Conservation (phyloP, 2,888 invertebrate genomes). For the Coelopa pilipes region DNA sequence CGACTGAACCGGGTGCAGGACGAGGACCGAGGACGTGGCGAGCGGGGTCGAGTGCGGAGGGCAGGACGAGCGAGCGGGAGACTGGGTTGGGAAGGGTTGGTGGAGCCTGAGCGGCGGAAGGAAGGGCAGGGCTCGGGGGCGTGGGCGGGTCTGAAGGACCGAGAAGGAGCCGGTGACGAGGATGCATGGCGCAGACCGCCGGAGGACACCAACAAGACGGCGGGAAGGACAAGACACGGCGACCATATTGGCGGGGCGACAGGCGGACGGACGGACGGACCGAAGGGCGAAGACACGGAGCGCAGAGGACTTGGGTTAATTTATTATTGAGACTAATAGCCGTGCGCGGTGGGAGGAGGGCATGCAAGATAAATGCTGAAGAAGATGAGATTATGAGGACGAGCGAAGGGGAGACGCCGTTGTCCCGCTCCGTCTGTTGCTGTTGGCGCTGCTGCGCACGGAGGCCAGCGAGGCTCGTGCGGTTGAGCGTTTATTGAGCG, state of each 20-base stretch:
- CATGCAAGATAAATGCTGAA: slow-evolving; percentile 32
- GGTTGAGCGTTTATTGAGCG: background rate
- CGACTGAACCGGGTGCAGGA: background rate
- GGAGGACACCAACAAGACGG: too few relatives aligned
- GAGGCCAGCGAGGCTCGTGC: background rate
- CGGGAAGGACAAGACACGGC: too few relatives aligned
- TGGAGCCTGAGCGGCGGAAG: background rate
- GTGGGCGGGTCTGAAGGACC: too few relatives aligned
- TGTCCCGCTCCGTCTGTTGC: background rate
- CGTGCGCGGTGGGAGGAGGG: slow-evolving; percentile 39
- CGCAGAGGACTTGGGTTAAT: slow-evolving; percentile 51
- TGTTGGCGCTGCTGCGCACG: too few relatives aligned
- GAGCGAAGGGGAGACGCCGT: slow-evolving; percentile 19
- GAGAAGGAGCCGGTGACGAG: too few relatives aligned
- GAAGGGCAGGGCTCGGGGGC: background rate
- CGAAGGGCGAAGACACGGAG: slow-evolving; percentile 38
- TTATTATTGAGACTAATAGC: slow-evolving; percentile 57
- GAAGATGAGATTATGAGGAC: slow-evolving; percentile 35
- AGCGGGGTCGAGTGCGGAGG: background rate
- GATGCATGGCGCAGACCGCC: too few relatives aligned
- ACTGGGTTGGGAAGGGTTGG: background rate
- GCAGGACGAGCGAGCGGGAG: background rate
- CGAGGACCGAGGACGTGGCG: background rate
- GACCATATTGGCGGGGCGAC: slow-evolving; percentile 42
- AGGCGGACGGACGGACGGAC: slow-evolving; percentile 45